Evolutionary conservation across 1,140 invertebrate species (phyloP), one percentile per base, ranked within the genome.

Genomic region (Rhyacophila brunnea): DNA sequence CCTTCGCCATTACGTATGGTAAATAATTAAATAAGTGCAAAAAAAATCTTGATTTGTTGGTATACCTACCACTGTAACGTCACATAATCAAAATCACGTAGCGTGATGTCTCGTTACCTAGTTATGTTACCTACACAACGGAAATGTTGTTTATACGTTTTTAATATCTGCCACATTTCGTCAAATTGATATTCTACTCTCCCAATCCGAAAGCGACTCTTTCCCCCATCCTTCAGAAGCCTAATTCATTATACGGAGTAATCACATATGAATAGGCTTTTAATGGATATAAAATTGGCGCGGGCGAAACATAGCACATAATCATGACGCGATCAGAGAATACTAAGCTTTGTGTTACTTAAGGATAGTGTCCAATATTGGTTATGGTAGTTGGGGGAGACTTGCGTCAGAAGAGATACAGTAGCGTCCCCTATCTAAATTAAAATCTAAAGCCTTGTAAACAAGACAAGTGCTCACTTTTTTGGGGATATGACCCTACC

Each of bases 371-470:
- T 9, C 9, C 23, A 28, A 28, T 28, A 28, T 28, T 3, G 23
- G 3, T 28, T 28, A 28, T 28, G 3, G 62, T 50, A 55, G 58
- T 51, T 52, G 46, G 43, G 44, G 20, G 1, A 62, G 68, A 54
- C 70, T n/a, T 23, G 18, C 36, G 46, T 68, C 70, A 32, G 34
- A 5, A 28, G 9, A 28, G 23, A 9, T 28, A 7, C 14, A 15
- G 28, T 20, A 11, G 68, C 56, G 23, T 28, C 75, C 75, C 77
- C 74, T 77, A 79, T 79, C 77, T 79, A 79, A 79, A 79, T 79
- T 79, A 78, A 79, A 79, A 79, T 79, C 77, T 79, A 79, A 78
- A 79, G 75, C 77, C 76, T 78, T 79, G 77, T 79, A 78, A 78
- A 79, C 77, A 79, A 79, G 77, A 70, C 76, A 78, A 79, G 77